A percentile compares a stretch with the other conserved stretches of the same genome.
Evolutionary conservation across 2,888 invertebrate species (phyloP).

Genomic region (Tyria jacobaeae): DNA sequence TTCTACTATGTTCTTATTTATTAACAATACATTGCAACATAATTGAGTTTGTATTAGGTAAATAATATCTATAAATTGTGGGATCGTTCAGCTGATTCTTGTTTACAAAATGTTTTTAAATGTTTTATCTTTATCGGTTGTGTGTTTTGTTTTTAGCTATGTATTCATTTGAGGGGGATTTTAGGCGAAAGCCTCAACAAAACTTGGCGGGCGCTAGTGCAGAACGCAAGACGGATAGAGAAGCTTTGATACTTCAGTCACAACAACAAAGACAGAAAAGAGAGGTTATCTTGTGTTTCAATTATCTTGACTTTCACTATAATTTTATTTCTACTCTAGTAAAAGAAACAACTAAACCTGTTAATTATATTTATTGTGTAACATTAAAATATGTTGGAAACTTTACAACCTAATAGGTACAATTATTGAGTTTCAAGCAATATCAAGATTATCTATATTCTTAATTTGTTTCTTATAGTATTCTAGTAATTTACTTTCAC

Average conservation of each 20-base stretch:
- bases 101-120: constrained; percentile 61
- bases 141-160: constrained; percentile 67
- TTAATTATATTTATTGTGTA: background rate
- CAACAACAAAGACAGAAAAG: constrained; percentile 95
- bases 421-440: background rate
- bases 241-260: constrained; percentile 91
- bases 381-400: background rate
- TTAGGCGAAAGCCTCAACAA: constrained; percentile 94
- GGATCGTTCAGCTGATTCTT: constrained; percentile 69
- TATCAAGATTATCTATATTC: background rate
- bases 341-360: background rate
- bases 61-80: constrained; percentile 37
- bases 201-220: constrained; percentile 95
- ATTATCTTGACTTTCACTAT: constrained; percentile 39
- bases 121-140: constrained; percentile 9
- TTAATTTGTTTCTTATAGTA: background rate
- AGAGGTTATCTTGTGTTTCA: constrained; percentile 86
- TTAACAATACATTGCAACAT: constrained; percentile 32
- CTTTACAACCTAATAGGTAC: background rate
- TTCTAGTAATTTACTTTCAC: background rate
- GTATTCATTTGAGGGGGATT: constrained; percentile 96
- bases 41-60: constrained; percentile 42
- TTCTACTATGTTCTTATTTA: constrained; percentile 41
- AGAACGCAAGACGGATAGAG: constrained; percentile 88
- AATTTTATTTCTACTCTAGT: constrained; percentile 2